Base-by-base conservation (phyloP, 2,888 invertebrate genomes). In the Asteroscopus sphinx region DNA sequence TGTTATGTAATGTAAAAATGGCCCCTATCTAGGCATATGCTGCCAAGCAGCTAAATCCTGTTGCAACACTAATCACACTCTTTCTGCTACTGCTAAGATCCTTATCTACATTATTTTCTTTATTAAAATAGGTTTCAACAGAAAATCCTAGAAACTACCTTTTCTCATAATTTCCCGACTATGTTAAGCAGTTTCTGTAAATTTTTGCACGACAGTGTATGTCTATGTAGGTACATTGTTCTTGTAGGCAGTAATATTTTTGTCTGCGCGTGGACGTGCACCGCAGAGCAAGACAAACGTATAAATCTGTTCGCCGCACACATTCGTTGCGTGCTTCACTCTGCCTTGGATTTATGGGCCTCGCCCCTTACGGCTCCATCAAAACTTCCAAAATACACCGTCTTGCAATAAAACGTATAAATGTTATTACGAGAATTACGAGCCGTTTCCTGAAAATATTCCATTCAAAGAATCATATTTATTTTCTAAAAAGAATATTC, bases 281-380 rank as follows among this genome's bases (percentile, higher is more conserved):
- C 64, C 76, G 77, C 72, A 74, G 61, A 77, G 77, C 82, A 83
- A 85, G 86, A 86, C 82, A 86, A 79, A 84, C 85, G 81, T 82
- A 87, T 88, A 89, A 90, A 89, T 89, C 85, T 83, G 80, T 73
- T 77, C 72, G 74, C 83, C 83, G 80, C 85, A 86, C 80, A 85
- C 83, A 85, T 85, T 84, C 81, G 84, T 88, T 87, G 87, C 87
- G 86, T 89, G 83, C 79, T 80, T 79, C 79, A 79, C 80, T 79
- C 83, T 79, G 81, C 74, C 80, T 83, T 77, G 57, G 65, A 89
- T 89, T 89, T 89, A 89, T 89, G 81, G 77, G 71, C 74, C 72
- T 77, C 77, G 70, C 76, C 80, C 79, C 82, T 85, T 77, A 84
- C 77, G 70, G 74, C 80, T 82, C 80, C 77, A 84, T 85, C 84